A percentile compares a stretch with the other conserved stretches of the same genome.
Evolutionary conservation across 2,888 invertebrate species (phyloP).

Genomic region (Drosophila fulvimacula): DNA sequence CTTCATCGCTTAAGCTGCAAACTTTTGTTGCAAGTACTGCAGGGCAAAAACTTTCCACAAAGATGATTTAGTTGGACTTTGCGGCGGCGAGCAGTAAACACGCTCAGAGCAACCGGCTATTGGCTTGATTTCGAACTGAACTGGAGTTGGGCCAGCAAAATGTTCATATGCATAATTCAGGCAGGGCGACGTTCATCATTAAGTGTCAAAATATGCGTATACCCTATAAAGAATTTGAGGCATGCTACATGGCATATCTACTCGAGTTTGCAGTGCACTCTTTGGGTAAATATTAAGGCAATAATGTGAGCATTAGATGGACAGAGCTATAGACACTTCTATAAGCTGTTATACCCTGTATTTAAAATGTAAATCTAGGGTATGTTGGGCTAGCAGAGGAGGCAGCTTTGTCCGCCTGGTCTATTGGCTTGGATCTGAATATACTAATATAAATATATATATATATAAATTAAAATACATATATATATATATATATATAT

Average conservation of each 20-base stretch:
- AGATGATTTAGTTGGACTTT: conserved; percentile 63
- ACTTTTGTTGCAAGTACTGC: conserved; percentile 43
- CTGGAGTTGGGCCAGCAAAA: neutral
- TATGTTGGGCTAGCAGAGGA: neutral
- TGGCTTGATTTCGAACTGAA: neutral
- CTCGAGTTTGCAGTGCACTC: neutral
- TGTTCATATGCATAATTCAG: neutral
- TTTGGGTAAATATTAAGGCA: neutral
- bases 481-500: too few species aligned
- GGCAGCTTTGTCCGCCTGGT: too few species aligned
- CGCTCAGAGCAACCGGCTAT: conserved; percentile 16
- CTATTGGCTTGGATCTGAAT: too few species aligned
- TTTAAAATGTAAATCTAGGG: neutral
- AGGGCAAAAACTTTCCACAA: conserved; percentile 64
- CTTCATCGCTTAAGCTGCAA: conserved; percentile 29
- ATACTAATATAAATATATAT: too few species aligned
- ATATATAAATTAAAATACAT: too few species aligned
- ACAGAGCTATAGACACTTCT: conserved; percentile 13
- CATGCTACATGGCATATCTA: fast-evolving
- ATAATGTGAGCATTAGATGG: conserved; percentile 7
- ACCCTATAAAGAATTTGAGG: neutral
- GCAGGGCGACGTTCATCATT: neutral
- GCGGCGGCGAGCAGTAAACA: conserved; percentile 30
- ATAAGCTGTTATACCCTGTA: neutral
- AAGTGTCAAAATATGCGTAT: neutral